Evolutionary conservation across 2,888 invertebrate species (phyloP), one percentile per base, ranked within the genome.

Genomic region (Actias luna): DNA sequence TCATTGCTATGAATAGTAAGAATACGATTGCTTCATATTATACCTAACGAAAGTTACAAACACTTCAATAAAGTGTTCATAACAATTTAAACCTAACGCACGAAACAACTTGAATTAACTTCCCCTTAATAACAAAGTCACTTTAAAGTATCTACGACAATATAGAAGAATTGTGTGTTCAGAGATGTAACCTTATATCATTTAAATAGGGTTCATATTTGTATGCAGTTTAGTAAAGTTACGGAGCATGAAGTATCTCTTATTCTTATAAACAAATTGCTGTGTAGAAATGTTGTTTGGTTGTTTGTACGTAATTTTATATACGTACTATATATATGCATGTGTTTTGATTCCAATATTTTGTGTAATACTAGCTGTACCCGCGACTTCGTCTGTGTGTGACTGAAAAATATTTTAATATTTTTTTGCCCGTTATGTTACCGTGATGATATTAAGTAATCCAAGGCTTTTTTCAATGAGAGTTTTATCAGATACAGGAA

Each of bases 231-330:
- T 35, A 14, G 5, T 60, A 42, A 35, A 60, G 35, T 64, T 66
- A 60, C 58, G 59, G 58, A 69, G 66, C 68, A 68, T 69, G 74
- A 73, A 76, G 76, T 76, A 77, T 75, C 74, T 76, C 75, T 74
- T 61, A 76, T 78, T 79, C 80, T 79, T 78, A 76, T 75, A 79
- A 81, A 80, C 80, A 81, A 81, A 82, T 82, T 82, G 80, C 72
- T 72, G 77, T 77, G 78, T 69, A 72, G 74, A 80, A 78, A 80
- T 77, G 79, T 77, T 79, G 80, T 79, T 81, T 72, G 74, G 78
- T 73, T 75, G 75, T 76, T 78, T 70, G 69, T 71, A 73, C 74
- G 72, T 67, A 72, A 71, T 73, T 73, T 72, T 68, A 64, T 63
- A 60, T 73, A 71, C 65, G 1, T 46, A 8, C 8, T 46, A 10